Evolutionary conservation across 2,888 invertebrate species (phyloP), one percentile per base, ranked within the genome.

Genomic region (Lochmaea capreae): DNA sequence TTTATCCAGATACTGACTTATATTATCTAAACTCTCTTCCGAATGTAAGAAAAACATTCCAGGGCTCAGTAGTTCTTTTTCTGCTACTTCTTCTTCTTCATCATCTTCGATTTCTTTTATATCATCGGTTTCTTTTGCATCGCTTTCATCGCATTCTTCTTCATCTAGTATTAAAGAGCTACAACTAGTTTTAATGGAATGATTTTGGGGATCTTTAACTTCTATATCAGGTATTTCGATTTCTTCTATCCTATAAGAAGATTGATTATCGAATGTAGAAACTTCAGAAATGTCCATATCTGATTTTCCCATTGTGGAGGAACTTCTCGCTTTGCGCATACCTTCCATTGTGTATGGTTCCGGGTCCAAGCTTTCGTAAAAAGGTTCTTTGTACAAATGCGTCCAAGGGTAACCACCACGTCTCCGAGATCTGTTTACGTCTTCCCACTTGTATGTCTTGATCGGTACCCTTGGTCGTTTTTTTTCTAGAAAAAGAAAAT

Each of bases 401-500:
- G 95, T 94, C 94, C 94, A 95, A 79, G 95, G 95, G 84, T 95
- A 95, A 62, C 92, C 92, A 77, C 95, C 95, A 84, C 90, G 89
- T 81, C 90, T 89, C 87, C 92, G 91, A 80, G 92, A 90, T 85
- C 93, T 89, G 81, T 91, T 88, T 58, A 95, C 88, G 87, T 95
- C 94, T 88, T 95, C 94, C 94, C 94, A 95, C 88, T 91, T 90
- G 87, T 94, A 95, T 68, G 94, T 94, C 87, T 93, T 92, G 82
- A 93, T 89, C 76, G 94, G 94, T 82, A 93, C 89, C 78, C 92
- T 91, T 79, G 94, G 93, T 72, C 81, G 76, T 77, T 85, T 85
- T 80, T 80, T 82, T 69, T 81, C 86, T 86, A 81, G 57, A 84
- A 83, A 57, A 79, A 78, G 74, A 65, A 70, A 18, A 67, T 62